Conservation (phyloP, 2,113 vertebrate species). For the Echinops telfairi region DNA sequence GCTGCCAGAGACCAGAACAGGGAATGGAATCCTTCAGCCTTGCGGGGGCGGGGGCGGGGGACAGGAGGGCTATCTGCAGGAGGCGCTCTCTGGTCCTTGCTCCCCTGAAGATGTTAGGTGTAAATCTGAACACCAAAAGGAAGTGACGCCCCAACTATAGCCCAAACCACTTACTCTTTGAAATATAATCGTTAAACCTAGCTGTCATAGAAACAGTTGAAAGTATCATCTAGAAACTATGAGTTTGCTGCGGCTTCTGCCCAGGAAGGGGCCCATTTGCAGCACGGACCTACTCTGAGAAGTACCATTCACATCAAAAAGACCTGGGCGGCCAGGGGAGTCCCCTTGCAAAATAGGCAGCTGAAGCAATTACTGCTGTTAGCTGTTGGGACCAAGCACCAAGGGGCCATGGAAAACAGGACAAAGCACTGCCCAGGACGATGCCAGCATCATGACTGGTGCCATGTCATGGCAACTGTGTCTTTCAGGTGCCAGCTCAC, state of each 20-base stretch:
- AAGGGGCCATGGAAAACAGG: background rate
- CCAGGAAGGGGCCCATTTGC: background rate
- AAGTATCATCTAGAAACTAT: background rate
- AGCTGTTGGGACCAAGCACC: background rate
- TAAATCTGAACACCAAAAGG: background rate
- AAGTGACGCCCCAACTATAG: background rate
- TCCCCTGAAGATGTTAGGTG: background rate
- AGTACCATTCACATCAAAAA: background rate
- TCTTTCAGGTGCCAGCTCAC: background rate
- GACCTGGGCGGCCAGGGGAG: background rate
- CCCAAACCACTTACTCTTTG: background rate
- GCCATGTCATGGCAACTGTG: background rate
- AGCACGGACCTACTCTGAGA: background rate
- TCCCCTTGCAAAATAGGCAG: background rate
- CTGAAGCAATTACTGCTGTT: background rate
- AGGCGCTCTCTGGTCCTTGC: background rate
- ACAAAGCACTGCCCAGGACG: background rate
- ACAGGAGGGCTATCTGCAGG: background rate
- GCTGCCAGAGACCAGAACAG: background rate
- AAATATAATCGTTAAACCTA: background rate
- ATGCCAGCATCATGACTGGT: background rate
- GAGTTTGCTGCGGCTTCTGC: background rate
- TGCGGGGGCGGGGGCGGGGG: rapidly evolving
- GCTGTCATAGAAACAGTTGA: background rate
- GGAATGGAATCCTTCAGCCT: background rate